phyloP scores from a whole-genome alignment of 2,888 invertebrate genomes.

The Doris montereyensis region DNA sequence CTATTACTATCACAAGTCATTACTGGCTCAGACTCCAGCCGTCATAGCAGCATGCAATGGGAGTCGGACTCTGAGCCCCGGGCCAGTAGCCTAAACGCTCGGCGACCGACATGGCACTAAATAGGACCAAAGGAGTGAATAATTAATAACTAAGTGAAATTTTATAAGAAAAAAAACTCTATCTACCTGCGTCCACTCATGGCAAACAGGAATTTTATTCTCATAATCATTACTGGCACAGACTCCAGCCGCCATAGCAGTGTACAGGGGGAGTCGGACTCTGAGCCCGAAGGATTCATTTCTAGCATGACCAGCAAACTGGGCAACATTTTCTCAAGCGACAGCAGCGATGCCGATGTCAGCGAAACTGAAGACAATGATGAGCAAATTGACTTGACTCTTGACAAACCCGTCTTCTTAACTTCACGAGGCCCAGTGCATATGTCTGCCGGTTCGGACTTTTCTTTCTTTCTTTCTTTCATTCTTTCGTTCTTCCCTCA shows the following conservation, averaged over 20 bases:
- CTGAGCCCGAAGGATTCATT: conserved; percentile 68
- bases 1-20: no score
- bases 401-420: conserved; percentile 68
- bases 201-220: no score
- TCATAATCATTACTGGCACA: no score
- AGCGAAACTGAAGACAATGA: conserved; percentile 66
- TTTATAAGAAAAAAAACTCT: no score
- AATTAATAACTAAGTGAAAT: no score
- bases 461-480: background rate
- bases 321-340: conserved; percentile 80
- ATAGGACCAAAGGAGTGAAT: no score
- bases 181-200: no score
- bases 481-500: no score
- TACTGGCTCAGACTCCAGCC: conserved; percentile 60
- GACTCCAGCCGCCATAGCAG: conserved; percentile 67
- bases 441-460: conserved; percentile 59
- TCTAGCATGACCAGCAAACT: conserved; percentile 68
- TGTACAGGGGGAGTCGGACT: conserved; percentile 71
- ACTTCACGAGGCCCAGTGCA: conserved; percentile 69
- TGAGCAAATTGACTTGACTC: conserved; percentile 61
- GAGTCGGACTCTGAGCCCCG: conserved; percentile 71
- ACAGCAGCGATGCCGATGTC: conserved; percentile 76
- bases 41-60: conserved; percentile 68
- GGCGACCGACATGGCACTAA: no score
- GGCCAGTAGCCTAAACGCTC: no score